Evolutionary conservation across 2,113 vertebrate species (phyloP), one percentile per base, ranked within the genome.

Genomic region (Sinocyclocheilus maitianheensis): DNA sequence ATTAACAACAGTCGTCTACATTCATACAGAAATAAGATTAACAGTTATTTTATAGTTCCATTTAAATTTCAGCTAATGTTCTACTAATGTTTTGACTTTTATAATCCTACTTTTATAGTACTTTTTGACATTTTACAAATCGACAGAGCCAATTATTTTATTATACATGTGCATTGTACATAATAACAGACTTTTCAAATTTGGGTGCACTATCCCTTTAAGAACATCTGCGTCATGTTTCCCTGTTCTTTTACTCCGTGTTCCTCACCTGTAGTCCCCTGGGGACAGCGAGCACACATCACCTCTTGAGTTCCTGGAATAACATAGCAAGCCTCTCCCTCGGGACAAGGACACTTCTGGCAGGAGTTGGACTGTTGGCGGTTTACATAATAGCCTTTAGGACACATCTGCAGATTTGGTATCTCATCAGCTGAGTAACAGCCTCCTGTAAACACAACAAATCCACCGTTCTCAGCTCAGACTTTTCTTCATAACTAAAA

Each of bases 371-470:
- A 93, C 81, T 88, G 90, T 0, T 37, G 77, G 0, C 95, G 95
- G 74, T 97, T 93, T 0, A 86, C 93, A 91, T 98, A 99, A 87
- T 92, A 97, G 3, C 97, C 95, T 0, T 92, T 55, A 18, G 93
- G 93, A 62, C 97, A 97, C 86, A 90, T 91, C 18, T 88, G 74
- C 43, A 87, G 87, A 78, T 80, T 91, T 26, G 93, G 91, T 0
- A 93, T 93, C 84, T 96, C 95, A 14, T 97, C 97, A 76, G 95
- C 95, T 0, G 96, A 95, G 80, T 96, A 96, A 86, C 97, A 97
- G 10, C 97, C 96, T 8, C 97, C 97, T 97, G 91, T 37, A 76
- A 75, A 22, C 14, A 60, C 62, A 40, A 77, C 13, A 78, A 67
- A 69, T 69, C 11, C 20, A 43, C 18, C 3, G 43, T 71, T 43